Percentiles rank a stretch among this genome's conserved stretches.
Evolutionary conservation across 2,113 vertebrate species (phyloP).

Genomic region (Pterocles gutturalis): DNA sequence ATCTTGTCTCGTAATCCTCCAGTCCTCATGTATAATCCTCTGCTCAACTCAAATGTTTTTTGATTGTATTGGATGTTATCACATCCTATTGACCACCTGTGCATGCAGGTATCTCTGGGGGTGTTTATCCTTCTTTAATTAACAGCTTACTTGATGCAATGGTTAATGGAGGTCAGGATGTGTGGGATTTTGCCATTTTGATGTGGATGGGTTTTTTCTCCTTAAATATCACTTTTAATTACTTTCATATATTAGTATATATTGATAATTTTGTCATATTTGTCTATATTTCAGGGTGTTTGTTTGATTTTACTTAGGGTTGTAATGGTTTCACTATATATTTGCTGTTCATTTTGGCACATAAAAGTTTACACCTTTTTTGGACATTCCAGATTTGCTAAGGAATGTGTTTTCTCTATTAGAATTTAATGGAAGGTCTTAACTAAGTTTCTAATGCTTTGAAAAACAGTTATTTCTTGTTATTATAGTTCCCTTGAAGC

Average conservation of each 20-base stretch:
- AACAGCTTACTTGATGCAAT: slow-evolving; percentile 66
- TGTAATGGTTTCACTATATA: neutral
- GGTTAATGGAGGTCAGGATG: slow-evolving; percentile 43
- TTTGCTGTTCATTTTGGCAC: neutral
- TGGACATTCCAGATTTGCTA: neutral
- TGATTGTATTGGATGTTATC: slow-evolving; percentile 71
- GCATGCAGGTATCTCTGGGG: slow-evolving; percentile 44
- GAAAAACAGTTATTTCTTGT: neutral
- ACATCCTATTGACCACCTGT: slow-evolving; percentile 46
- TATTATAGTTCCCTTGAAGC: neutral
- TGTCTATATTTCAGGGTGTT: neutral
- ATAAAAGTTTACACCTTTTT: neutral
- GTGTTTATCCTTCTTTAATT: slow-evolving; percentile 71
- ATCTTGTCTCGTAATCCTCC: slow-evolving; percentile 63
- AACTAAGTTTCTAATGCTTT: neutral
- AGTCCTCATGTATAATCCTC: slow-evolving; percentile 55
- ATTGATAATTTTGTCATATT: neutral
- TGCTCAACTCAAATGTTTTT: slow-evolving; percentile 66
- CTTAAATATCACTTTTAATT: slow-evolving; percentile 57
- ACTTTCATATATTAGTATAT: slow-evolving; percentile 35
- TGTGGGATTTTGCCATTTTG: slow-evolving; percentile 23
- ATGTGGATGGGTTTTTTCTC: slow-evolving; percentile 2
- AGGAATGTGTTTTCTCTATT: neutral
- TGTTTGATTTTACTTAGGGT: neutral
- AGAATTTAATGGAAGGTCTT: neutral